Base-by-base conservation (phyloP, 2,113 vertebrate species). In the Oreochromis spilurus region DNA sequence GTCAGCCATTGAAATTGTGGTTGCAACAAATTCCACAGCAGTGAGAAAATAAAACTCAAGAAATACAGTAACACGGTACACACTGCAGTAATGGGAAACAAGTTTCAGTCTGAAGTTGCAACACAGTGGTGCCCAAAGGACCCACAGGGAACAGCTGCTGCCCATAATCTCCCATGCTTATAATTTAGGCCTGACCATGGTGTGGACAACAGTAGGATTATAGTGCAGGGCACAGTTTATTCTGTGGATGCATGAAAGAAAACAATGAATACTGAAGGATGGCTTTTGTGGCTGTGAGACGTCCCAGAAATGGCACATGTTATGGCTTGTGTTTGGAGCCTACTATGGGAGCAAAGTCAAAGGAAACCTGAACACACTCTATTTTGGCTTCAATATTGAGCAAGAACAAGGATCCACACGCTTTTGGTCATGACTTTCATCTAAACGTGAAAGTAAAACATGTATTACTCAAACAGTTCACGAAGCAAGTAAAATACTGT, bases 181-280 rank as follows among this genome's bases (percentile, higher is more conserved):
- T 93, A 95, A 90, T 92, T 92, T 62, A 77, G 80, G 81, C 10
- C n/a, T 85, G 48, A 70, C 87, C 13, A 3, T 87, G 67, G 83
- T 84, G 52, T 88, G 55, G 90, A 86, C 55, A 86, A 50, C 83
- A 58, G 65, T 16, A 4, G 79, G 78, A 89, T 84, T 84, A 8
- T 38, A 13, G 16, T 65, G 38, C 48, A 55, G 50, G 81, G n/a
- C 17, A 85, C 14, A 4, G 12, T 67, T 53, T 87, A 80, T 45
- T 65, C 38, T 84, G 79, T 87, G 77, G 72, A 9, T 70, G 57
- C 77, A 79, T 83, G 75, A 86, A 91, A 88, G 81, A 86, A 90
- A 94, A 91, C 84, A 81, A 70, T 80, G 75, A 83, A 82, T 75
- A 11, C 80, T 75, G 38, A 87, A 88, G 48, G n/a, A 43, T 57